A percentile compares a stretch with the other conserved stretches of the same genome.
phyloP scores from a whole-genome alignment of 2,113 vertebrate genomes.

The Thermophis baileyi region DNA sequence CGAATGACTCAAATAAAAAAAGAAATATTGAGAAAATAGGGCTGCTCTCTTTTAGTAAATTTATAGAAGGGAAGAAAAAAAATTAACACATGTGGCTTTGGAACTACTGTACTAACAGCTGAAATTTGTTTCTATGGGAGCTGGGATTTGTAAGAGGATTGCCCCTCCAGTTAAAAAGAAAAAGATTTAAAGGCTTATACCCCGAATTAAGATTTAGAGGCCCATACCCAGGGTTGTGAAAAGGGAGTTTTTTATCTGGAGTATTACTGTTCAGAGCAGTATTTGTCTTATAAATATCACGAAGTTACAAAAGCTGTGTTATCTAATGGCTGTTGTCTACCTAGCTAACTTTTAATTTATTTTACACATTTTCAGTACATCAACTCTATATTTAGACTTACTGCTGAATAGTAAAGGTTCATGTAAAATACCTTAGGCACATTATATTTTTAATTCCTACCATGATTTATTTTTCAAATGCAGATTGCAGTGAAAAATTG shows the following conservation, averaged over 20 bases:
- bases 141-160: background rate
- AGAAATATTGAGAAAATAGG: background rate
- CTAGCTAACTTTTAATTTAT: background rate
- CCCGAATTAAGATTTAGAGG: background rate
- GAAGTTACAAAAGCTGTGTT: background rate
- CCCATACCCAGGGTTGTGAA: background rate
- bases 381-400: background rate
- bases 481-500: background rate
- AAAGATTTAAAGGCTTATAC: background rate
- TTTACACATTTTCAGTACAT: background rate
- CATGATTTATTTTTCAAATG: background rate
- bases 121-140: conserved; percentile 34
- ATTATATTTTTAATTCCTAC: background rate
- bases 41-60: background rate
- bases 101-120: background rate
- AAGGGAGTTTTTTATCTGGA: background rate
- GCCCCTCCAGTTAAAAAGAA: conserved; percentile 12
- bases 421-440: background rate
- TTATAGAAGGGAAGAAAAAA: background rate
- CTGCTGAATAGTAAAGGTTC: background rate
- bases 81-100: background rate
- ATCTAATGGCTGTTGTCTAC: background rate
- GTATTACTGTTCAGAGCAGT: background rate
- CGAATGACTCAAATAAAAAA: background rate
- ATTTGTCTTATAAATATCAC: background rate